Base-by-base conservation (phyloP, 2,797 vertebrate genomes). In the Anguilla obscura region DNA sequence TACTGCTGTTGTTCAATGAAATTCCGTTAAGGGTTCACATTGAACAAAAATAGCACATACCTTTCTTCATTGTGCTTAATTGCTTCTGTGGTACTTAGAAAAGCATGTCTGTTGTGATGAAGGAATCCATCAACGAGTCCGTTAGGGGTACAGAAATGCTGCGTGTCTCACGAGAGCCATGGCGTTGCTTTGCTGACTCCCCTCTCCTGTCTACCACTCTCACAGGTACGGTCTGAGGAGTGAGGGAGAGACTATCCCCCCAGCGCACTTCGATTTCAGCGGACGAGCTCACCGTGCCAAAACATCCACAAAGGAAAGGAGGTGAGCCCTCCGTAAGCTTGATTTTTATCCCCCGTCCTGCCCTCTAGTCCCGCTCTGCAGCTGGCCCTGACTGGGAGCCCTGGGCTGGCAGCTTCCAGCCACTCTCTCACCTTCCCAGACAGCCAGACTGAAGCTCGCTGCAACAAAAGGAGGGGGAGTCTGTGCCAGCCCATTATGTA, bases 401-500 rank as follows among this genome's bases (percentile, higher is more conserved):
- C 4, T 40, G 74, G 36, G 33, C 74, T 40, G 74, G 21, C 74
- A 21, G 74, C 30, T 76, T 40, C 3, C 2, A 14, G 80, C 24
- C 80, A 24, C 80, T 83, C 80, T 83, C 80, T 52, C 48, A 83
- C 40, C 45, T 83, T 52, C 80, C 40, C 48, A 83, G 24, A 83
- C 45, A 83, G 80, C 45, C 80, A 52, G 80, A 52, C 80, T 83
- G 80, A n/a, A 83, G 80, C 45, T 50, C 24, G 45, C 45, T n/a
- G 80, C 80, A 48, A 50, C 74, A 76, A 76, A 76, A 76, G 74
- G 3, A 76, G 33, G 74, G 69, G 74, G 74, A 76, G 74, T 36
- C 80, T 83, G 45, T n/a, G 80, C 80, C 80, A 21, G 48, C 21
- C 80, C 40, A n/a, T 83, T 83, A 83, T 52, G 40, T 83, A 83